Conservation (phyloP, 2,797 vertebrate genomes). For the Lutra lutra region DNA sequence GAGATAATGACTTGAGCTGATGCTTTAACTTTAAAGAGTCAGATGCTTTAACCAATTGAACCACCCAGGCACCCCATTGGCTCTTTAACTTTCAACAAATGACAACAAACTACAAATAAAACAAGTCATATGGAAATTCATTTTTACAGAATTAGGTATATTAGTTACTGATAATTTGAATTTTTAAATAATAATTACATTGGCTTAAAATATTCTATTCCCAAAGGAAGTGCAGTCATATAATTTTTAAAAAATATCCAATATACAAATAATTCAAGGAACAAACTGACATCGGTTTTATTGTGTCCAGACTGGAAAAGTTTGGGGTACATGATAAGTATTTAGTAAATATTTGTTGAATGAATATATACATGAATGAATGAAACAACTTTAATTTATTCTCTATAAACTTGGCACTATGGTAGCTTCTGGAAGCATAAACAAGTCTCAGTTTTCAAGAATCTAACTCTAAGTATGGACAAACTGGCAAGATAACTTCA, state of each 20-base stretch:
- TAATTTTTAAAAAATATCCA: background rate
- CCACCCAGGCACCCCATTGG: background rate
- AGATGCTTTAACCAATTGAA: background rate
- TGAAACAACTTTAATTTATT: background rate
- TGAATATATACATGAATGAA: conserved; percentile 3
- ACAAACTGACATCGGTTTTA: background rate
- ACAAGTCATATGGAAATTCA: background rate
- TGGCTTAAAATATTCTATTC: background rate
- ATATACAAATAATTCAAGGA: background rate
- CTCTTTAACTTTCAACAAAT: background rate
- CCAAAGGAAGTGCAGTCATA: background rate
- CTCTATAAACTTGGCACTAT: background rate
- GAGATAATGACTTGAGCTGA: background rate
- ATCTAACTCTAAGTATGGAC: background rate
- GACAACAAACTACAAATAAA: background rate
- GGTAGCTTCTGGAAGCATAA: background rate
- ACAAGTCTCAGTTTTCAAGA: background rate
- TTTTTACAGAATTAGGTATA: background rate
- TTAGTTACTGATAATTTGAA: background rate
- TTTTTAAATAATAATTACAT: background rate
- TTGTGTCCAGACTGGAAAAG: background rate
- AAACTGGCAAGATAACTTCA: background rate
- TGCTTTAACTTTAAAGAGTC: no score
- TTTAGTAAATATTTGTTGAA: background rate
- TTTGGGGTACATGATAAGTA: background rate